phyloP scores from a whole-genome alignment of 2,888 invertebrate genomes.

The Brassicogethes aeneus region DNA sequence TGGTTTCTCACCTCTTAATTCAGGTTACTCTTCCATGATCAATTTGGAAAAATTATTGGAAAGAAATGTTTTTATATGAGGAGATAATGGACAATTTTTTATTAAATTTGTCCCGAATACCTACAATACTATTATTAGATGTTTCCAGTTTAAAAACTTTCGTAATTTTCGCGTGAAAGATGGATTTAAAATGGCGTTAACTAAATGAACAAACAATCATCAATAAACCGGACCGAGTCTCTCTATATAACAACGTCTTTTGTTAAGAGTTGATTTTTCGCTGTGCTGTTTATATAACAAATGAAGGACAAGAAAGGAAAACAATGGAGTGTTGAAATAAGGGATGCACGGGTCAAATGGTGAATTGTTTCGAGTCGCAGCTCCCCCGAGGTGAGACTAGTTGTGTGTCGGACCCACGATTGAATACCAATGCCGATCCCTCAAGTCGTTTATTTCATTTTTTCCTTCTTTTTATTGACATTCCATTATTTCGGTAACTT shows the following conservation, averaged over 20 bases:
- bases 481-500: constrained; percentile 17
- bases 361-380: constrained; percentile 19
- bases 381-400: constrained; percentile 16
- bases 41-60: no score
- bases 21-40: no score
- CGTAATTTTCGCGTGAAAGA: no score
- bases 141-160: no score
- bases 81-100: no score
- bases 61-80: no score
- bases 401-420: constrained; percentile 16
- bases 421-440: constrained; percentile 21
- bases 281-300: constrained; percentile 19
- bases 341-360: constrained; percentile 17
- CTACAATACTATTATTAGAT: no score
- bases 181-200: no score
- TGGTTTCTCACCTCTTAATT: no score
- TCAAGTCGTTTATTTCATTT: constrained; percentile 21
- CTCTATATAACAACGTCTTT: constrained; percentile 13
- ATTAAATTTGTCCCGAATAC: no score
- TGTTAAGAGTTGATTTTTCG: constrained; percentile 16
- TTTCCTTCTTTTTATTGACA: constrained; percentile 18
- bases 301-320: constrained; percentile 18
- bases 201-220: background rate
- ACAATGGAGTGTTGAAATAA: constrained; percentile 19
- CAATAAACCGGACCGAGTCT: background rate